Conservation (phyloP, 1,140 invertebrate species). For the Panagrolaimus sp. region DNA sequence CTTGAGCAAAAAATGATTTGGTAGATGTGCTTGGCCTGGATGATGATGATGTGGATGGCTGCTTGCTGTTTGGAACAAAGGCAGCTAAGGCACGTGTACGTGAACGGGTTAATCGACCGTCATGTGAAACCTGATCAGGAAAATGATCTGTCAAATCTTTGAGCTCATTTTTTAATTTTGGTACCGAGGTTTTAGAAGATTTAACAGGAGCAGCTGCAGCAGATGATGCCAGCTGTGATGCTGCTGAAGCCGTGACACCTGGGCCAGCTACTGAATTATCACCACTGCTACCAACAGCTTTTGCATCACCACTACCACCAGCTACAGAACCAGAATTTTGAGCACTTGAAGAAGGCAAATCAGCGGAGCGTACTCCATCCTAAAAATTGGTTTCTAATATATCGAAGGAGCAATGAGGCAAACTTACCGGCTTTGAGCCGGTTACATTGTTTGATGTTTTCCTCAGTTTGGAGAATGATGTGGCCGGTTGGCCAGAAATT, state of each 20-base stretch:
- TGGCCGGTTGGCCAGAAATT: too few species aligned
- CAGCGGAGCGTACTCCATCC: not conserved
- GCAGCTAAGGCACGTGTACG: slow-evolving; percentile 25
- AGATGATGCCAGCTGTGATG: not conserved
- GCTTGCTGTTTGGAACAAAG: not conserved
- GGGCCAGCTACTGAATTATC: too few species aligned
- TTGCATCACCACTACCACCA: not conserved
- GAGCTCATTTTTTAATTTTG: slow-evolving; percentile 8
- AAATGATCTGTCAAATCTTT: slow-evolving; percentile 29
- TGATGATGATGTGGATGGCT: not conserved
- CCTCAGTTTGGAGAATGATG: not conserved
- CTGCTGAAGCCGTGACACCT: not conserved
- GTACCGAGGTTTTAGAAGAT: not conserved
- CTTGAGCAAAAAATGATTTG: slow-evolving; percentile 11
- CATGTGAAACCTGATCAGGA: slow-evolving; percentile 25
- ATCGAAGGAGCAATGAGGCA: too few species aligned
- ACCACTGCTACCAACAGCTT: too few species aligned
- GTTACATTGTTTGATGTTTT: not conserved
- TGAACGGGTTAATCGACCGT: slow-evolving; percentile 31
- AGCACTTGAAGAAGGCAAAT: slow-evolving; percentile 1
- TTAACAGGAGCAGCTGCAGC: not conserved
- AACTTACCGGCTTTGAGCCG: too few species aligned
- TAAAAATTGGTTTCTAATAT: not conserved
- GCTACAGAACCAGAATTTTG: not conserved
- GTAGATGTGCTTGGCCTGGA: not conserved